These are phyloP conservation scores for Argynnis bischoffii DNA, from an alignment of 2,888 invertebrate genomes.

Conservation along the genomic window DNA sequence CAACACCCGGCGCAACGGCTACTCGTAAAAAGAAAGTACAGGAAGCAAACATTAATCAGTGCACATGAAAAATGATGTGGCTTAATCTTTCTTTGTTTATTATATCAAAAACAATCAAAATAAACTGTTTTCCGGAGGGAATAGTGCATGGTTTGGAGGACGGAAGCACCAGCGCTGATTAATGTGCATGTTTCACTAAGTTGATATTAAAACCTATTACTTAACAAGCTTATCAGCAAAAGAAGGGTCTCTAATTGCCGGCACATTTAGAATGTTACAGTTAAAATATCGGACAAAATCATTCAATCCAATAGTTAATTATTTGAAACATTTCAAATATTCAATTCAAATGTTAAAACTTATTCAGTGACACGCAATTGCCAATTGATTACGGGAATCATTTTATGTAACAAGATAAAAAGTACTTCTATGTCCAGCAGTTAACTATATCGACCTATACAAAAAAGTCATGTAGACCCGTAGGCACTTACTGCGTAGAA, in stretches of 20 bases:
- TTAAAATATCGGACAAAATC: too few relatives aligned
- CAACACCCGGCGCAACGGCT: too few relatives aligned
- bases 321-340: too few relatives aligned
- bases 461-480: too few relatives aligned
- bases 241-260: conserved; percentile 65
- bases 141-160: conserved; percentile 52
- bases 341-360: background rate
- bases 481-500: too few relatives aligned
- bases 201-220: conserved; percentile 77
- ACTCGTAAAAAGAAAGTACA: conserved; percentile 38
- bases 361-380: too few relatives aligned
- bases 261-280: conserved; percentile 42
- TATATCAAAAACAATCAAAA: conserved; percentile 80
- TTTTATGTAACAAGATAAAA: background rate
- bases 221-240: conserved; percentile 65
- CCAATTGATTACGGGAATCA: background rate
- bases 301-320: too few relatives aligned
- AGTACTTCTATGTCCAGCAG: too few relatives aligned
- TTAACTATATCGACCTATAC: too few relatives aligned
- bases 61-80: conserved; percentile 31
- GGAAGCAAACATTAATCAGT: conserved; percentile 27
- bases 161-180: conserved; percentile 71
- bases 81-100: conserved; percentile 65
- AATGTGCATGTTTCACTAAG: conserved; percentile 67
- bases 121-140: conserved; percentile 70